A percentile compares a stretch with the other conserved stretches of the same genome.
phyloP scores from a whole-genome alignment of 2,113 vertebrate species.

The Cyphomyrus plagiostoma region DNA sequence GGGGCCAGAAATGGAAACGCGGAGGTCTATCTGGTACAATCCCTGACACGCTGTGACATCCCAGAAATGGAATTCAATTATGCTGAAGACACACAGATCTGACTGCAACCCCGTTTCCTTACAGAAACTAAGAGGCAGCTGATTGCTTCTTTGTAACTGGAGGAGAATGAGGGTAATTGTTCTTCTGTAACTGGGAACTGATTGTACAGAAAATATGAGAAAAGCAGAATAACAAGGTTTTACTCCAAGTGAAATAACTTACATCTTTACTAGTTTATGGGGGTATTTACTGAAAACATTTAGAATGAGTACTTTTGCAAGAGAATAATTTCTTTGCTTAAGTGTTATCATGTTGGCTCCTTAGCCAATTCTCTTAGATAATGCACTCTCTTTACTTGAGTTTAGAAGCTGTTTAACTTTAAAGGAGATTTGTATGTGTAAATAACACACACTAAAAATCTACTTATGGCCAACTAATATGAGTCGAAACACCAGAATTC shows the following conservation, averaged over 20 bases:
- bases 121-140: background rate
- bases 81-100: background rate
- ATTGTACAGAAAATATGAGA: background rate
- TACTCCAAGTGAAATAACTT: background rate
- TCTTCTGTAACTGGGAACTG: background rate
- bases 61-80: conserved; percentile 8
- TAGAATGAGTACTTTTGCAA: background rate
- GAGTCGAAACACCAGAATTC: background rate
- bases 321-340: background rate
- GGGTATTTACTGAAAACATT: background rate
- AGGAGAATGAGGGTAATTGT: background rate
- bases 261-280: background rate
- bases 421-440: background rate
- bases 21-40: background rate
- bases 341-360: background rate
- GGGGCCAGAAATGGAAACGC: background rate
- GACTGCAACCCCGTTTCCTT: background rate
- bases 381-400: background rate
- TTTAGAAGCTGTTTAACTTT: background rate
- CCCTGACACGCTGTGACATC: background rate
- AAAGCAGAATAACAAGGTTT: background rate
- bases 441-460: background rate
- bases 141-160: background rate
- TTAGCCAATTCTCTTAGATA: background rate
- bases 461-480: background rate